These are phyloP conservation scores for Drosophila baimaii DNA, from an alignment of 1,140 invertebrate species.

Conservation along the genomic window DNA sequence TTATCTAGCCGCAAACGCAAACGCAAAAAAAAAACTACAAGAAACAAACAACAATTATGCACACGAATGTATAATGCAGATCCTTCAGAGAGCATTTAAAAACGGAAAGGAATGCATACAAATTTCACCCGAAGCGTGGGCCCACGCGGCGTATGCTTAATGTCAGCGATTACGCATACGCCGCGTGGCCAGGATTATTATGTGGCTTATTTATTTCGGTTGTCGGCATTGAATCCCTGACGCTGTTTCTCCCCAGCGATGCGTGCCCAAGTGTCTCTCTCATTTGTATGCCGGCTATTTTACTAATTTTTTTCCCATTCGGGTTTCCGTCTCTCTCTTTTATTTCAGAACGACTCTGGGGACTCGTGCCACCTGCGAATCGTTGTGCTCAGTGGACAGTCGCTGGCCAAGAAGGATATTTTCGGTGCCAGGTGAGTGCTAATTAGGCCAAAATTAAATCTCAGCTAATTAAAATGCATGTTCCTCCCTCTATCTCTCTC, in stretches of 20 bases:
- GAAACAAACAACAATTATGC: conserved; percentile 51
- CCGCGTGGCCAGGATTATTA: conserved; percentile 30
- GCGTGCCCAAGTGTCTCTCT: conserved; percentile 56
- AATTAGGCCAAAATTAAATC: background rate
- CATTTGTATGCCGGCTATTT: conserved; percentile 12
- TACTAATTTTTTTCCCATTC: conserved; percentile 49
- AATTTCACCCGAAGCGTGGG: conserved; percentile 7
- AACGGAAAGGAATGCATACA: conserved; percentile 8
- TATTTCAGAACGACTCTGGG: conserved; percentile 89
- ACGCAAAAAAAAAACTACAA: too few relatives aligned
- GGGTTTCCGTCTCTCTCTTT: background rate
- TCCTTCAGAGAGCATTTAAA: conserved; percentile 41
- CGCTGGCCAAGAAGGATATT: conserved; percentile 98
- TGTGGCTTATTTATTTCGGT: conserved; percentile 53
- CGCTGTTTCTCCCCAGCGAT: conserved; percentile 34
- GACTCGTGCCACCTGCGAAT: conserved; percentile 90
- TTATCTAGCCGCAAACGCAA: conserved; percentile 45
- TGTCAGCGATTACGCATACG: conserved; percentile 65
- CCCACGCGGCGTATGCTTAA: conserved; percentile 69
- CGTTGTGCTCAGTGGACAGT: conserved; percentile 93
- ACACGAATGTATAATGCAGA: conserved; percentile 39
- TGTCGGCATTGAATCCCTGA: conserved; percentile 38
- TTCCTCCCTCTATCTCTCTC: background rate
- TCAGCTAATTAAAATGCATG: conserved; percentile 5
- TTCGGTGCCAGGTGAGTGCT: conserved; percentile 95